Evolutionary conservation across 2,113 vertebrate genomes (phyloP), one percentile per base, ranked within the genome.

Genomic region (Sporophila hypoxantha): DNA sequence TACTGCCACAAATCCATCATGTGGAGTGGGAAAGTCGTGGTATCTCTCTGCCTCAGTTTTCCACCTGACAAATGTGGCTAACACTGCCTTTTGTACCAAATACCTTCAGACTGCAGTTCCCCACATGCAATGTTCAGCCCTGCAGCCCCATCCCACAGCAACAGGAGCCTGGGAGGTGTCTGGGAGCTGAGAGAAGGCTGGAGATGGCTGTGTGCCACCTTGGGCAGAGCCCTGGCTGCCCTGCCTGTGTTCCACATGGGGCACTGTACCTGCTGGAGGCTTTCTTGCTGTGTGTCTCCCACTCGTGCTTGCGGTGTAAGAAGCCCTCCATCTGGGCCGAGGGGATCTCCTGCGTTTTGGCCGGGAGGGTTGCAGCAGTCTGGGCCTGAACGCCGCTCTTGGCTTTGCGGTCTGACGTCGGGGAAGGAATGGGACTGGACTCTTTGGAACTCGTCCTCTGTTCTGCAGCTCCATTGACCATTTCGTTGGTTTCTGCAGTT

Each of bases 241-340:
- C 26, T 12, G 23, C 62, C 52, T 23, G n/a, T 32, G 19, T 8
- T 9, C 21, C 16, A 32, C 55, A 59, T 2, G 0, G 0, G 34
- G 30, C 20, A 18, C 37, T 19, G 59, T 94, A 99, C 99, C 99
- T 99, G 98, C 97, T 99, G 5, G 99, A 99, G 19, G 99, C 99
- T 93, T 99, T 99, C 96, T 99, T 99, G 95, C 98, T 99, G 94
- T 98, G 98, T 10, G 98, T 97, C 95, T 99, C 99, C 98, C 98
- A 99, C 85, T 99, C 99, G 0, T 99, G 99, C 69, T 99, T 99
- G 94, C 99, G 98, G 89, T 99, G 98, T 60, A 99, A 95, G 90
- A 98, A 95, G 76, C 98, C 98, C 91, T 99, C 99, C 95, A 98
- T 97, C 96, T 98, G 98, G 34, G 97, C 98, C 0, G 97, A 95